Evolutionary conservation across 1,140 invertebrate genomes (phyloP).

Genomic region (Zaprionus capensis): DNA sequence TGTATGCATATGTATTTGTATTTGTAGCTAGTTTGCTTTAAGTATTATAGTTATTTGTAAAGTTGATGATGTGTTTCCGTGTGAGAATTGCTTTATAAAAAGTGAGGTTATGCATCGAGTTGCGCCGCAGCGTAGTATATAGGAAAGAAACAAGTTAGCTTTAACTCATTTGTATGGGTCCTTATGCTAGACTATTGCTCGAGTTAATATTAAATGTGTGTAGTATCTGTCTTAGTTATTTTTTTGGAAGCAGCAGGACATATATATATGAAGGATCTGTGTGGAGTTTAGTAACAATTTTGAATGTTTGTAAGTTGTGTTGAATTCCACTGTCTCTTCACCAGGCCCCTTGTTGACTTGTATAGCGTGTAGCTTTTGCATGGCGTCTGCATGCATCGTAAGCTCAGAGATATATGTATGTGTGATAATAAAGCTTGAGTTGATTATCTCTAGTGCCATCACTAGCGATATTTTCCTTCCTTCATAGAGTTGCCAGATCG

Average conservation of each 20-base stretch:
- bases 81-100: slow-evolving; percentile 60
- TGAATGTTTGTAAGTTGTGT: neutral
- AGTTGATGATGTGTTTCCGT: slow-evolving; percentile 33
- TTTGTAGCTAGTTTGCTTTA: slow-evolving; percentile 42
- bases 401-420: slow-evolving; percentile 44
- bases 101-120: slow-evolving; percentile 51
- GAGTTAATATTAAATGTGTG: slow-evolving; percentile 30
- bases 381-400: slow-evolving; percentile 9
- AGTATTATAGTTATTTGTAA: slow-evolving; percentile 18
- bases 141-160: slow-evolving; percentile 40
- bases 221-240: slow-evolving; percentile 23
- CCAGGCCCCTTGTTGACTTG: slow-evolving; percentile 12
- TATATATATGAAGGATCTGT: slow-evolving; percentile 7
- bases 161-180: slow-evolving; percentile 25
- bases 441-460: slow-evolving; percentile 11
- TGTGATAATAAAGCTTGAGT: slow-evolving; percentile 47
- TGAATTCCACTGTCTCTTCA: slow-evolving; percentile 6
- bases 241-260: slow-evolving; percentile 63
- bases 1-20: slow-evolving; percentile 23
- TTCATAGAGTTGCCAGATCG: neutral
- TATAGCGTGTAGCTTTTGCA: slow-evolving; percentile 41
- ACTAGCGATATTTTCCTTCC: neutral
- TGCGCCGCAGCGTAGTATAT: slow-evolving; percentile 49
- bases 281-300: neutral
- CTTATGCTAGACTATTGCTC: slow-evolving; percentile 40